Base-by-base conservation (phyloP, 2,797 vertebrate species). In the Alauda arvensis region DNA sequence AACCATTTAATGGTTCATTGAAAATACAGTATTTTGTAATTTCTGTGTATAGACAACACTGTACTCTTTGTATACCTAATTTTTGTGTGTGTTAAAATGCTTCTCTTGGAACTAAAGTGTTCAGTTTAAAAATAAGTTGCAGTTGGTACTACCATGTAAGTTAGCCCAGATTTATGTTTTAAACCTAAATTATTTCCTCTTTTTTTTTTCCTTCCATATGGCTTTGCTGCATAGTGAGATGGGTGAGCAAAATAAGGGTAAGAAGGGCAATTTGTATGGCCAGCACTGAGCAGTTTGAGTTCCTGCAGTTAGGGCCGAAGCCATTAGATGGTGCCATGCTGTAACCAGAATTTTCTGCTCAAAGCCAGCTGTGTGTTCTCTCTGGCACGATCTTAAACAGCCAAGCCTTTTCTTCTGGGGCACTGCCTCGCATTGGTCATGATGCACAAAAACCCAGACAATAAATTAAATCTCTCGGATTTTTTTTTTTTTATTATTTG, bases 251-350 rank as follows among this genome's bases (percentile, higher is more conserved):
- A 76, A 46, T 31, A 55, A 40, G 28, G 42, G 9, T 3, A 1
- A 37, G 34, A 25, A 49, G 43, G 24, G 14, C 25, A n/a, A 15
- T 57, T 85, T 49, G 12, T 29, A 5, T 12, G 12, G 29, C 20
- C 29, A 8, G 48, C 48, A 4, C 28, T 66, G 20, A 10, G 18
- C 20, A 42, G 12, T 45, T 48, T 9, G 71, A 46, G 26, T 67
- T 80, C 46, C 17, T 93, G 87, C 91, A 88, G 55, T 95, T 93
- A 87, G 87, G 85, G 67, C n/a, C 23, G 17, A 65, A 74, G 53
- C 78, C 93, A 80, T 95, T 93, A 97, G 93, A 91, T 97, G 94
- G 91, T 89, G 95, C 91, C 93, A 77, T 85, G 93, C 91, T 79
- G 88, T 93, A 96, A 95, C 75, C 70, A 85, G 93, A 95, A 66